Conservation (phyloP, 2,113 vertebrate genomes). For the Siphamia tubifer region DNA sequence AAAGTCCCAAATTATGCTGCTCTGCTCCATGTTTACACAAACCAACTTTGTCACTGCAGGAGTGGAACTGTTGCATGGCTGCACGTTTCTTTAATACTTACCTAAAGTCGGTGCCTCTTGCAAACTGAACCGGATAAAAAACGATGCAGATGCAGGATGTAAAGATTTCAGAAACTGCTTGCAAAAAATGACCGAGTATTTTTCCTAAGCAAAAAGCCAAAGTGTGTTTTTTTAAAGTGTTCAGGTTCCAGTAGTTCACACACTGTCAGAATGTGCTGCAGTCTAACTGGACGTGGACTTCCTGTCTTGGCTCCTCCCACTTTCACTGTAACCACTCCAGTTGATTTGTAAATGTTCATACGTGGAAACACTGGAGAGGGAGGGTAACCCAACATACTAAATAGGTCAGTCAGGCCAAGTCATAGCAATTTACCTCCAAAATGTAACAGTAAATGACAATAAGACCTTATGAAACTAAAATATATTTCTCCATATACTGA, state of each 20-base stretch:
- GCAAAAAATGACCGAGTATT: neutral
- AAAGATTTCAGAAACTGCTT: neutral
- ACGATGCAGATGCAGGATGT: neutral
- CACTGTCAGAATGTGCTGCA: neutral
- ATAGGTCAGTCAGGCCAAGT: no score
- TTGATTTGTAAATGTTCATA: neutral
- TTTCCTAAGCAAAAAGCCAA: neutral
- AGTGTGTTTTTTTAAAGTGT: neutral
- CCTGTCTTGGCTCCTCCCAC: neutral
- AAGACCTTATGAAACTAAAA: no score
- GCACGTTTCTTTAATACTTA: neutral
- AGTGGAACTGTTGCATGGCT: neutral
- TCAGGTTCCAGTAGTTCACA: neutral
- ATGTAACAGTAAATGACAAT: no score
- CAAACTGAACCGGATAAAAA: neutral
- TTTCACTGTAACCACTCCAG: rapidly evolving
- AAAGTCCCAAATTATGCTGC: no score
- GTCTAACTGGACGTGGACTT: neutral
- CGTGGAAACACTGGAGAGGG: neutral
- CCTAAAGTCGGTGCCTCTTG: neutral
- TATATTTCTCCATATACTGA: no score
- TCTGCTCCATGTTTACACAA: no score
- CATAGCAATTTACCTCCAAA: no score
- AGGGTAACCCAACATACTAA: neutral
- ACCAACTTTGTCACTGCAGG: neutral